A percentile compares a stretch with the other conserved stretches of the same genome.
phyloP scores from a whole-genome alignment of 2,797 vertebrate genomes.

The Pseudopleuronectes americanus region DNA sequence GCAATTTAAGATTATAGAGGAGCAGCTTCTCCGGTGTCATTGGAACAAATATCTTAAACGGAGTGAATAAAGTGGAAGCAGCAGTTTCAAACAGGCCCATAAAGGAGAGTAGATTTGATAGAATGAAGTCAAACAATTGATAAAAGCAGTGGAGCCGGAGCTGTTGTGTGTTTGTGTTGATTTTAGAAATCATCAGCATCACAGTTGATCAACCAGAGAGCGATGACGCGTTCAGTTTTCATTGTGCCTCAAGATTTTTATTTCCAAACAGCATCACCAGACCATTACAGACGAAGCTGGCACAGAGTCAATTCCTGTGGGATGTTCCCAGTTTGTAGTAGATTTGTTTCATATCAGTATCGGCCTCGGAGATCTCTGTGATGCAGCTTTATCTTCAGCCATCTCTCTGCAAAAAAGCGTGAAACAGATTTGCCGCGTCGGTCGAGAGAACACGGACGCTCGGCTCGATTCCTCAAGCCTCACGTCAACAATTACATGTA shows the following conservation, averaged over 20 bases:
- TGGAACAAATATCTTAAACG: not conserved
- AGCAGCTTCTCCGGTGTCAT: not conserved
- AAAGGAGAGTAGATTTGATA: not conserved
- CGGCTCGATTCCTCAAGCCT: slow-evolving; percentile 10
- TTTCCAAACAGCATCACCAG: not conserved
- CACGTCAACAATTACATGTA: slow-evolving; percentile 48
- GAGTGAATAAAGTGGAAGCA: too few species aligned
- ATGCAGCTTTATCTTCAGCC: slow-evolving; percentile 20
- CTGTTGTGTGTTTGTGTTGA: too few species aligned
- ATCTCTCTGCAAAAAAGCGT: not conserved
- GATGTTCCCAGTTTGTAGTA: not conserved
- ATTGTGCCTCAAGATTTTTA: too few species aligned
- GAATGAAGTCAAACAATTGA: too few species aligned
- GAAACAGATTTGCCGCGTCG: slow-evolving; percentile 2
- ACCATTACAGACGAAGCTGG: not conserved
- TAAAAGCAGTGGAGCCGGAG: not conserved
- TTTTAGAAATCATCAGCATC: too few species aligned
- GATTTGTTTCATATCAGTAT: not conserved
- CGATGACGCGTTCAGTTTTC: too few species aligned
- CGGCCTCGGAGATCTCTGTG: not conserved
- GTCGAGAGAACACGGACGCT: slow-evolving; percentile 1
- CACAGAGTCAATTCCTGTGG: not conserved
- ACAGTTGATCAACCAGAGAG: too few species aligned
- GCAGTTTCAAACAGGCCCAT: not conserved
- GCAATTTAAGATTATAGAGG: not conserved